Evolutionary conservation across 2,797 vertebrate genomes (phyloP), one percentile per base, ranked within the genome.

Genomic region (Galago senegalensis): DNA sequence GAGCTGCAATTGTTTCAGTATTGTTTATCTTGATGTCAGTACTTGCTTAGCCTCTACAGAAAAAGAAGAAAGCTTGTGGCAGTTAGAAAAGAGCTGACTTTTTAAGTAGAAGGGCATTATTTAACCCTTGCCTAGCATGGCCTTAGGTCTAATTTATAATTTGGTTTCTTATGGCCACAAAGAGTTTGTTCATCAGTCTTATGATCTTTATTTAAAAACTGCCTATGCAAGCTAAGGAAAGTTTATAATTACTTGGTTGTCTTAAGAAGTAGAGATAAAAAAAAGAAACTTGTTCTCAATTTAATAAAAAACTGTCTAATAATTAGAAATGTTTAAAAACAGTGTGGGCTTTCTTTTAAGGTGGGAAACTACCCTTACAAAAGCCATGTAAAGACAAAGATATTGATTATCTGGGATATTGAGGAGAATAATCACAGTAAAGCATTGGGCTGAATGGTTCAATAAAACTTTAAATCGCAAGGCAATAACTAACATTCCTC

Each of bases 251-350:
- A n/a, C 27, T 85, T 53, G 72, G 12, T 13, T 91, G 29, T 93
- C 31, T 87, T 7, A 31, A 87, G 61, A 90, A 97, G 10, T 40
- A 72, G 31, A 77, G 7, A 34, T 82, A 76, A 82, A 18, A 92
- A 73, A n/a, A 84, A 69, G 29, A 84, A 14, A 60, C 11, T 58
- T 53, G 12, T n/a, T 94, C 40, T 77, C 10, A 60, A 27, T 29
- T 93, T 84, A 80, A 63, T 43, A 77, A 76, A 37, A 75, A 16
- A 13, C 0, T 61, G 46, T 17, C 20, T 83, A 65, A 29, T 76
- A 67, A 61, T 79, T 56, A 88, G n/a, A 97, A 93, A 75, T 40
- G 67, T 46, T 87, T 76, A 12, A 81, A 76, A 81, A 34, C 43
- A 76, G 17, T 21, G 6, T 27, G 14, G 20, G 2, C 5, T 92